Evolutionary conservation across 1,140 invertebrate species (phyloP), one percentile per base, ranked within the genome.

Genomic region (Babylonia areolata): DNA sequence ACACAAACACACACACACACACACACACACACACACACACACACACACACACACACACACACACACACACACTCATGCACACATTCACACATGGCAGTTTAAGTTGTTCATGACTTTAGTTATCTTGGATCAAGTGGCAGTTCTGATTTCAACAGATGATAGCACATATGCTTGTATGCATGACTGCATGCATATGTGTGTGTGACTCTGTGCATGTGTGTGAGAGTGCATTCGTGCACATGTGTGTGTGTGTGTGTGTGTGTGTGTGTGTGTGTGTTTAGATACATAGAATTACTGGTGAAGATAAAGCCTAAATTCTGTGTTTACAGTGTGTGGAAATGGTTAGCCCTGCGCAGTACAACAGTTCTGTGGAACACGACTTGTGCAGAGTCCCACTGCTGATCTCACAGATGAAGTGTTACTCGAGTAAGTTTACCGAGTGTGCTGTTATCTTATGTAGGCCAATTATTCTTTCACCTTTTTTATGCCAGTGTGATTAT

Each of bases 301-400:
- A 39, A 9, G 11, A n/a, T n/a, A 75, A 75, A 1, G 17, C 73
- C 73, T 35, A 3, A 11, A 9, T 35, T 37, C 0, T 37, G 23
- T 35, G 73, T 40, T 79, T 79, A 12, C 77, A 79, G 77, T 79
- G 40, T 95, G 93, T 97, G 40, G 97, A 98, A 94, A 94, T 97
- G 78, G 90, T 97, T 23, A 96, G 97, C 42, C 97, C 97, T 37
- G 94, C 95, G 20, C 93, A 96, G 73, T 97, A 97, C 93, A 96
- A 96, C 85, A 96, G 96, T 39, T 96, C 96, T 54, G 95, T 97
- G 73, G 95, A 97, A n/a, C 95, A 97, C 92, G 97, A 98, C 92
- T 93, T 98, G 31, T 96, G 96, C 17, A 95, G 96, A 90, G 96
- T 97, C 81, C 97, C 97, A 5, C 91, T 98, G 51, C 97, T 96